phyloP scores from a whole-genome alignment of 1,140 invertebrate species.

The Amphibalanus amphitrite region DNA sequence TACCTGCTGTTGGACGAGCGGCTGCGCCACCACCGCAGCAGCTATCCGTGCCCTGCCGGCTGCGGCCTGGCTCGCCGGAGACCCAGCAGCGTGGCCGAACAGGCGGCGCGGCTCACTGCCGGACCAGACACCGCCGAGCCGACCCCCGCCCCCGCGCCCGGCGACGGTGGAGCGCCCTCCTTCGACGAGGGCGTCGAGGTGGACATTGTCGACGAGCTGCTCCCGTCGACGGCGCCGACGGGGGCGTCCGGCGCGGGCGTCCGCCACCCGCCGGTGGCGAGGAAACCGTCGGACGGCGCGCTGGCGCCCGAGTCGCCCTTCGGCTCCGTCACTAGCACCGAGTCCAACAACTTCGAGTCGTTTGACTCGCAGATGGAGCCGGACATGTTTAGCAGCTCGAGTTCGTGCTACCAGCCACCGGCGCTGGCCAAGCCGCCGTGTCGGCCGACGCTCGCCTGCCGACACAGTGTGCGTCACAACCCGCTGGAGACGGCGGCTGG shows the following conservation, averaged over 20 bases:
- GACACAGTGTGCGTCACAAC: constrained; percentile 33
- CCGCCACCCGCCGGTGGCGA: constrained; percentile 16
- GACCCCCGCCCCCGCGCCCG: constrained; percentile 20
- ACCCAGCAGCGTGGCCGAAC: constrained; percentile 53
- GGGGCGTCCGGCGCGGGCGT: too few relatives aligned
- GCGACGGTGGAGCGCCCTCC: constrained; percentile 19
- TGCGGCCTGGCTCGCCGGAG: constrained; percentile 36
- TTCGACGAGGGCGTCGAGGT: constrained; percentile 33
- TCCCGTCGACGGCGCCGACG: constrained; percentile 8
- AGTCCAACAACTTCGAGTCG: constrained; percentile 58
- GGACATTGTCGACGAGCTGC: constrained; percentile 23
- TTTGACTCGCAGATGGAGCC: constrained; percentile 69
- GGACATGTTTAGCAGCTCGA: constrained; percentile 38
- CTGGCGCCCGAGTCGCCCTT: constrained; percentile 18
- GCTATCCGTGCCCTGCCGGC: constrained; percentile 11
- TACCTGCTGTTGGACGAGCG: constrained; percentile 79
- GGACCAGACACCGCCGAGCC: constrained; percentile 6
- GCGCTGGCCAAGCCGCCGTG: constrained; percentile 20
- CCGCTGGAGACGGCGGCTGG: constrained; percentile 19
- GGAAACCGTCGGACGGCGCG: constrained; percentile 16
- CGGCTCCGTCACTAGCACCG: constrained; percentile 29
- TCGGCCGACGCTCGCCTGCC: constrained; percentile 27
- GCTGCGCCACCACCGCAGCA: constrained; percentile 35
- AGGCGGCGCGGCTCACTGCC: constrained; percentile 41
- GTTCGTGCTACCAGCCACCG: constrained; percentile 16